Base-by-base conservation (phyloP, 2,797 vertebrate species). In the Chiroxiphia lanceolata region DNA sequence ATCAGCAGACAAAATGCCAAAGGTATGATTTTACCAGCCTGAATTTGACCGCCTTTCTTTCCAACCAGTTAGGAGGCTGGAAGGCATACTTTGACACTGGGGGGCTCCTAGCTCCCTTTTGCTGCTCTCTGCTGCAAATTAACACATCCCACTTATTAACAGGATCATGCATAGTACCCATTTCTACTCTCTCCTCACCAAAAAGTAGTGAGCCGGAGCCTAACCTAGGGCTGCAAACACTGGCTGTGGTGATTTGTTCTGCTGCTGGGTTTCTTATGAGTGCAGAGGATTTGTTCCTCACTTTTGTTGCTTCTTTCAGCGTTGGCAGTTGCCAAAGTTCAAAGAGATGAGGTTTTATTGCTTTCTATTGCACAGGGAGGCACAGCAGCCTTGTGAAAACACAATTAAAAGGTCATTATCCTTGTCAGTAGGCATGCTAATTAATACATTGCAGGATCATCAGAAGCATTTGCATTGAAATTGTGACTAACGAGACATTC, bases 301-400 rank as follows among this genome's bases (percentile, higher is more conserved):
- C 57, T 85, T 93, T 77, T 82, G 94, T 75, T 79, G 80, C 75
- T 93, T 57, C 48, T 92, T 54, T 83, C 83, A 25, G 42, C 48
- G 40, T 29, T 89, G 65, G 36, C 60, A 77, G 70, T 86, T 90
- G 60, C 86, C 90, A 85, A 81, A 96, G 95, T 95, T 95, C 96
- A 93, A 81, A 95, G 75, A 87, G 67, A 88, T 67, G 91, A 87
- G 68, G 57, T 60, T 96, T 94, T 95, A 96, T 77, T 95, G 88
- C 89, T 88, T 90, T 94, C 83, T 88, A 36, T 83, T 4, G 8
- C 60, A 76, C 60, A 77, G 86, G 36, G 80, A 82, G 45, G 74
- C 59, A 70, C 19, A 79, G 45, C 74, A 95, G 50, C 81, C 79
- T 72, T 77, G 53, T 96, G 89, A 94, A 94, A 93, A 87, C 64